Evolutionary conservation across 2,797 vertebrate genomes (phyloP), one percentile per base, ranked within the genome.

Genomic region (Xyrichtys novacula): DNA sequence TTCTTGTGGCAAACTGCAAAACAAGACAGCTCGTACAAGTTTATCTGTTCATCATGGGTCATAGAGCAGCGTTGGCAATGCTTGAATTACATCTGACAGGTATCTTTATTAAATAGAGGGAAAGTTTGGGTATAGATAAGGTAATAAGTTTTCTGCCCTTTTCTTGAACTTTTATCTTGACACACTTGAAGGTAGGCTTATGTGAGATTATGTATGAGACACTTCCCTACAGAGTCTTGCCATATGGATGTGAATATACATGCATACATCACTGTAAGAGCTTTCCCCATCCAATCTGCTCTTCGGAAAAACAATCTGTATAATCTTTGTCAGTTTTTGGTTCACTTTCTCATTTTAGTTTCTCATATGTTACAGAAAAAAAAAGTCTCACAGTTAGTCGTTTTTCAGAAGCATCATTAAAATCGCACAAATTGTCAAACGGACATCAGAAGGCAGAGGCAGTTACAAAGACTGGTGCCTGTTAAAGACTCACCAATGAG

Each of bases 381-480:
- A 2, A 12, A 9, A 11, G 32, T 34, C 32, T 12, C 32, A 34
- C 7, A 12, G 14, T 1, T 11, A 74, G 60, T 19, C 2, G 10
- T 50, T 46, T 47, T 28, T 17, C 22, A 32, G 63, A 70, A 49
- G 17, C 29, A 49, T 38, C 47, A 26, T 4, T 12, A 23, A 11
- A 77, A 43, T 61, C 61, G 38, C n/a, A 66, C 44, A 74, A 59
- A 69, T 44, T 63, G 23, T 40, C 23, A 15, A 34, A 62, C 7
- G 29, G 20, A 25, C 26, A 57, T 67, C 17, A 53, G n/a, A n/a
- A 59, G 34, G 48, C 69, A 75, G 44, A 71, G 36, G 25, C 40
- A 56, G 38, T 50, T 23, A 39, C n/a, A 42, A 66, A 70, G 72
- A 82, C 55, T 29, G 50, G 78, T 81, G 29, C 26, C 54, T 66